Base-by-base conservation (phyloP, 2,113 vertebrate species). In the Talpa occidentalis region DNA sequence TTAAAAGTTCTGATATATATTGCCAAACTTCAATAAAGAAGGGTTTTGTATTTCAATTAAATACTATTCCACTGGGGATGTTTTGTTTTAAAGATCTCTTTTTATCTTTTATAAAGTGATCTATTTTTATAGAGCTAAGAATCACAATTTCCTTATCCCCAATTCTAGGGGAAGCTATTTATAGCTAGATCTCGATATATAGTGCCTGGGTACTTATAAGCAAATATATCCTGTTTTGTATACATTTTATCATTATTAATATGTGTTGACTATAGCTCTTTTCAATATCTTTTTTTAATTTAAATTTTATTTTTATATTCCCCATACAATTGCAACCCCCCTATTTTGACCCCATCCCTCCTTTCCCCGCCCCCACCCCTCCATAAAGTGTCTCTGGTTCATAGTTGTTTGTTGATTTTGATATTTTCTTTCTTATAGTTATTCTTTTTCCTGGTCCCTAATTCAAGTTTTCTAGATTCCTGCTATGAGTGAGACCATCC, bases 161-260 rank as follows among this genome's bases (percentile, higher is more conserved):
- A 52, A 64, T 91, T 28, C 6, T 66, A 32, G 24, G 21, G 17
- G 49, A 11, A 70, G 35, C 10, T 69, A 74, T 21, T 17, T 84
- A 40, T 11, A 17, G n/a, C 12, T 32, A 54, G 3, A 49, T 78
- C 8, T 44, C 84, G 26, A n/a, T 60, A 37, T 40, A 15, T 72
- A 84, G 42, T 54, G 24, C 35, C 26, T 24, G 11, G 54, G 24
- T n/a, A 66, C 64, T 30, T 35, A 15, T 21, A 52, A 78, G 66
- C 17, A 62, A 88, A 82, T 26, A n/a, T 52, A 24, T 62, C 19
- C 35, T 78, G 12, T 32, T 73, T 54, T 60, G 52, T 95, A 5
- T 35, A 59, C 82, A 69, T 66, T 87, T 93, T 93, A 49, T 74
- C 44, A 59, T 14, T 74, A 56, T 78, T 93, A 83, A 87, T 56